Base-by-base conservation (phyloP, 2,888 invertebrate genomes). In the Heliconius ethilla region DNA sequence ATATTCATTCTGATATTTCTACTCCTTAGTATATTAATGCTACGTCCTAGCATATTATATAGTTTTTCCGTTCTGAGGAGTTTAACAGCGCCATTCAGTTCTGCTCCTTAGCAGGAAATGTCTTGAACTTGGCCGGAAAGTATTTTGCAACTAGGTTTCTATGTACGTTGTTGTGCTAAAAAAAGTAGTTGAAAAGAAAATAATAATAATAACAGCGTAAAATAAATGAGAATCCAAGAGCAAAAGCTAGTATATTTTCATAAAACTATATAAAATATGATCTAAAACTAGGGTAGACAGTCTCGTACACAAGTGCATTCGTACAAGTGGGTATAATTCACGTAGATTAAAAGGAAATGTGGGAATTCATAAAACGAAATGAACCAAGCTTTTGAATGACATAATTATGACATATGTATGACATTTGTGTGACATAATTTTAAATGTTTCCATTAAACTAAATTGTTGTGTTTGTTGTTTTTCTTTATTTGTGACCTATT, bases 261-360 rank as follows among this genome's bases (percentile, higher is more conserved):
- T 40, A 40, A 13, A 67, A 5, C 2, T n/a, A 29, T 33, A 55
- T 33, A 55, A 59, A 72, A 72, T 72, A 29, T 72, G n/a, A 59
- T 3, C 33, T 33, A 72, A 33, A 72, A n/a, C n/a, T 70, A 76
- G 51, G 75, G 70, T 51, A 25, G 45, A 65, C 65, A 78, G 63
- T 40, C 74, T 74, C 70, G 59, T 65, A 73, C 69, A 76, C 69
- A 63, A 75, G 51, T 75, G 75, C 75, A 76, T 75, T 66, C 74
- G 73, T 63, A 70, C 77, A 74, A 75, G 81, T 78, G 66, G 62
- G 70, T 78, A 70, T 76, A 79, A 79, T 81, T 81, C 73, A 70
- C 78, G 76, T 77, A 80, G 78, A 79, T 79, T 81, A 79, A 80
- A 80, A 78, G n/a, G 79, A 79, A 79, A 76, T 77, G 77, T 75